Conservation (phyloP, 2,113 vertebrate species). For the Pangasianodon gigas region DNA sequence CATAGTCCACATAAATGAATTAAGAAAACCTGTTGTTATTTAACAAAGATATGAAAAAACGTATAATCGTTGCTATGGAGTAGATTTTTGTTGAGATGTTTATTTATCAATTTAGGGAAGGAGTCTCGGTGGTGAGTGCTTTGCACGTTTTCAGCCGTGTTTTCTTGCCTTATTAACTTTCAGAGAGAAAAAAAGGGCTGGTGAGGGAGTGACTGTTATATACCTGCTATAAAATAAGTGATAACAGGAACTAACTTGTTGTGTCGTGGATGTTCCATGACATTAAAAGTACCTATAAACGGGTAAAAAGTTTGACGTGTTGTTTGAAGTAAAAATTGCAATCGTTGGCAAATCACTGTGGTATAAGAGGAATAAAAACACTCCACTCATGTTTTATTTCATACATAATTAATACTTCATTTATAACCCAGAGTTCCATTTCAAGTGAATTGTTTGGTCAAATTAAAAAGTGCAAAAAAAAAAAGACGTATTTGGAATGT, state of each 20-base stretch:
- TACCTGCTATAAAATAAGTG: background rate
- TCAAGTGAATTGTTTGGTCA: conserved; percentile 18
- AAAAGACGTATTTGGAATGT: conserved; percentile 38
- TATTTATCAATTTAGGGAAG: background rate
- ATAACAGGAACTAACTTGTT: background rate
- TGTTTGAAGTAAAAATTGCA: background rate
- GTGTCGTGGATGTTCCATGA: background rate
- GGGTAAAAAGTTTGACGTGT: background rate
- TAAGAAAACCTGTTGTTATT: background rate
- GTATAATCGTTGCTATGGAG: background rate
- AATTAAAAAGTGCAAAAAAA: conserved; percentile 46
- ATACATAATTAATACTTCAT: background rate
- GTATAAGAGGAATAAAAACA: background rate
- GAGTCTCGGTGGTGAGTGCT: background rate
- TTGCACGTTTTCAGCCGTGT: background rate
- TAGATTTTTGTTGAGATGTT: background rate
- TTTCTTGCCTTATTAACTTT: background rate
- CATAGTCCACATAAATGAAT: background rate
- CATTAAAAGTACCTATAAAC: background rate
- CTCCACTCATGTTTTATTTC: background rate
- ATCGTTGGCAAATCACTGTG: background rate
- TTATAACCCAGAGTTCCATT: background rate
- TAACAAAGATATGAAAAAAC: background rate
- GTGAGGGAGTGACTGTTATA: background rate
- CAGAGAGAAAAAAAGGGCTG: background rate